Conservation (phyloP, 1,140 invertebrate species). For the Ericerus pela region DNA sequence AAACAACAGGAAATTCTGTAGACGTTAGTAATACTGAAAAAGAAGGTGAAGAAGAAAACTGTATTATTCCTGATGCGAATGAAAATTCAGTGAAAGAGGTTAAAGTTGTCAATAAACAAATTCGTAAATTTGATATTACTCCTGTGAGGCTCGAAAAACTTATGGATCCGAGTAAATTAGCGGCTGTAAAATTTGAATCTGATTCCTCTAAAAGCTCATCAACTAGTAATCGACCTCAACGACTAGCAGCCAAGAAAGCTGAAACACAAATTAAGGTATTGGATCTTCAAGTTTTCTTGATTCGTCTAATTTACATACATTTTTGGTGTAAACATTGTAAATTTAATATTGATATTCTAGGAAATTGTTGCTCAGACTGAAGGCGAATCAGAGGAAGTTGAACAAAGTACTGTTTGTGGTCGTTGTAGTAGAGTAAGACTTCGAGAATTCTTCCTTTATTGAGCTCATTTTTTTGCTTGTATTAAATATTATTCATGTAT, state of each 20-base stretch:
- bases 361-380: slow-evolving; percentile 5
- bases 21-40: no score
- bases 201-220: neutral
- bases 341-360: neutral
- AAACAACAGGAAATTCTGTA: no score
- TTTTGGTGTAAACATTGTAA: neutral
- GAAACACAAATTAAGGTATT: slow-evolving; percentile 27
- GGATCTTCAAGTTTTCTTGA: neutral
- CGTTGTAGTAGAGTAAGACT: slow-evolving; percentile 15
- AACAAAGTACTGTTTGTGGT: slow-evolving; percentile 9
- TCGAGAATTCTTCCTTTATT: slow-evolving; percentile 21
- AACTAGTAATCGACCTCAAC: slow-evolving; percentile 20
- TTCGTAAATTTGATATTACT: neutral
- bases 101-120: neutral
- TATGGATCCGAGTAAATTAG: slow-evolving; percentile 3
- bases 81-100: neutral
- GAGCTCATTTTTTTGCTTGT: neutral
- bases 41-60: neutral
- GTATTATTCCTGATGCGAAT: neutral
- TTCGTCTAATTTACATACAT: neutral
- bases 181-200: neutral
- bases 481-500: slow-evolving; percentile 1
- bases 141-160: neutral
- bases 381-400: neutral
- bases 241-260: slow-evolving; percentile 26